Base-by-base conservation (phyloP, 2,888 invertebrate species). In the Drosophila paramelanica region DNA sequence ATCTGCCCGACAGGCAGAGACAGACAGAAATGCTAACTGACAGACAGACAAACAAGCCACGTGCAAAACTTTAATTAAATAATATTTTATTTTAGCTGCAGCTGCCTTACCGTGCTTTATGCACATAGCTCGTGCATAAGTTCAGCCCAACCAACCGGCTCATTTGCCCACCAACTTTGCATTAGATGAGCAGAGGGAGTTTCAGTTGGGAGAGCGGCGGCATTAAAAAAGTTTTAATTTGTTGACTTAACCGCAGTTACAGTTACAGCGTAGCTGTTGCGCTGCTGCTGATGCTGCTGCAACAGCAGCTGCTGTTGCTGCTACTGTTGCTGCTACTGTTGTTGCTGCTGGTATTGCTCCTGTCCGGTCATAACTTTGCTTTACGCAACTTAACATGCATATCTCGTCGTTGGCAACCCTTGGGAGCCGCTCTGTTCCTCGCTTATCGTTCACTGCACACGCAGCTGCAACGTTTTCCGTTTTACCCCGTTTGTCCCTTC, bases 181-280 rank as follows among this genome's bases (percentile, higher is more conserved):
- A 73, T 73, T 69, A 77, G 80, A 60, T 55, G 56, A 13, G 60
- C 38, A n/a, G 2, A 33, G 45, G 17, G 59, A 45, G 59, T 39
- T 55, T 42, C 25, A 36, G 13, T 20, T 23, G 42, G 42, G 11
- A 23, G 10, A n/a, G 31, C 52, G 45, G 43, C 39, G 42, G 55
- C 64, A 53, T 80, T 68, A 73, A 71, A 85, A 84, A 85, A 85
- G 89, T 85, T 85, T 85, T 89, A 85, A 85, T 89, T 85, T 85
- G 89, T 85, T 85, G 88, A 85, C 85, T 85, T 89, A 85, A 89
- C 85, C 85, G 88, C 85, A 89, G 89, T 85, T 88, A 85, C 83
- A 88, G 89, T 84, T 85, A 82, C 77, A 65, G 59, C 66, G 51
- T 45, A 43, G 20, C 41, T 64, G 66, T 66, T 60, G 43, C 59